Evolutionary conservation across 2,888 invertebrate species (phyloP), one percentile per base, ranked within the genome.

Genomic region (Hartigia nigra): DNA sequence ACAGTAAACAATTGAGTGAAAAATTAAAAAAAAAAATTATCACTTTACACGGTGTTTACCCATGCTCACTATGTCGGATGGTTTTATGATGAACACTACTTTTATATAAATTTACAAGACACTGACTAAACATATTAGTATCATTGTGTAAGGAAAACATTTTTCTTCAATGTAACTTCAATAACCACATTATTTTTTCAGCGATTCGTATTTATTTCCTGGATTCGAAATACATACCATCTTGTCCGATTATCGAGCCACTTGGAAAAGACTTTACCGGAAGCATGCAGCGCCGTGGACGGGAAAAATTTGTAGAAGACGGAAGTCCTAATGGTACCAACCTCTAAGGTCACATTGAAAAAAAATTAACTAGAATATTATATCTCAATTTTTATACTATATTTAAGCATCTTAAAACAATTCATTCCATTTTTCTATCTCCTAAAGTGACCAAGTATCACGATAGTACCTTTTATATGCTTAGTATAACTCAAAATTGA

Each of bases 201-300:
- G 76, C 5, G 90, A 90, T 90, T 89, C 82, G 76, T 77, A 69
- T 76, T 82, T 70, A 86, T 82, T 89, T 85, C 78, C 76, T 77
- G 83, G 90, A 90, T 90, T 83, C 80, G 76, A 86, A 87, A 82
- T 89, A 90, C 90, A 79, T 88, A 90, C 90, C 90, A 90, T 90
- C 84, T 87, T 88, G 84, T 77, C 82, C 79, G 83, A 83, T 83
- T 84, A 84, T 78, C 80, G 85, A 84, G 74, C 83, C 79, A 83
- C 72, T 72, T 34, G 72, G 72, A 72, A 72, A 72, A 72, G 72
- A 23, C 72, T 72, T 9, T 72, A 72, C 31, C 72, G 72, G 72
- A 72, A 72, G 72, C 31, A 72, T 72, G 12, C 9, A 72, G 72
- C 72, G 72, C 31, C 72, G 72, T 23, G 31, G 2, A 12, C 72